phyloP scores from a whole-genome alignment of 2,888 invertebrate genomes.

The Rhopalosiphum nymphaeae region DNA sequence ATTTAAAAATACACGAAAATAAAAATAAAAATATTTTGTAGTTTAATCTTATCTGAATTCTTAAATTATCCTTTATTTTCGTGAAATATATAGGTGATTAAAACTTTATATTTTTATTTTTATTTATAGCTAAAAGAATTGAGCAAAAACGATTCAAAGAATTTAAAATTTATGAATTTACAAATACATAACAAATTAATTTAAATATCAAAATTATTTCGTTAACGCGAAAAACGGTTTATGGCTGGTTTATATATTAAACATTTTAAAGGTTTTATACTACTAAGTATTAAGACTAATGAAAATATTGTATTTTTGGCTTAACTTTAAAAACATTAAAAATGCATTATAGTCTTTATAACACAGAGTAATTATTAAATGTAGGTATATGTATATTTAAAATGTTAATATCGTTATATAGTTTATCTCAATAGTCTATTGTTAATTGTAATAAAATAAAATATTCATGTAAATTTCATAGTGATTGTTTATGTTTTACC shows the following conservation, averaged over 20 bases:
- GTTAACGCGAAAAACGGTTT: background rate
- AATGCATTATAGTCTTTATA: conserved; percentile 20
- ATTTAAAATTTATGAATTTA: background rate
- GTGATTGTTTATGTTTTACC: background rate
- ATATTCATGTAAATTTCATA: background rate
- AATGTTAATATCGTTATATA: background rate
- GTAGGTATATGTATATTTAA: background rate
- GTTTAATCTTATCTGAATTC: background rate
- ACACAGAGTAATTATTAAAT: background rate
- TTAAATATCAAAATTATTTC: background rate
- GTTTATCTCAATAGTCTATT: conserved; percentile 6
- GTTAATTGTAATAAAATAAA: background rate
- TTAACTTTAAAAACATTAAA: conserved; percentile 34
- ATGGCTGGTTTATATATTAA: background rate
- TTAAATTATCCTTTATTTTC: background rate
- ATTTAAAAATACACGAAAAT: background rate
- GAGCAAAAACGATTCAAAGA: background rate
- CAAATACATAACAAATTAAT: background rate
- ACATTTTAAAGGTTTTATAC: background rate
- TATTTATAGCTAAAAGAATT: background rate
- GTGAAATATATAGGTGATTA: background rate
- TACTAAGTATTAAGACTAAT: background rate
- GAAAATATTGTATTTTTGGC: conserved; percentile 8
- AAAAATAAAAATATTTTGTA: background rate
- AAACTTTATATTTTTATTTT: background rate